phyloP scores from a whole-genome alignment of 2,888 invertebrate species.

The Selenia dentaria region DNA sequence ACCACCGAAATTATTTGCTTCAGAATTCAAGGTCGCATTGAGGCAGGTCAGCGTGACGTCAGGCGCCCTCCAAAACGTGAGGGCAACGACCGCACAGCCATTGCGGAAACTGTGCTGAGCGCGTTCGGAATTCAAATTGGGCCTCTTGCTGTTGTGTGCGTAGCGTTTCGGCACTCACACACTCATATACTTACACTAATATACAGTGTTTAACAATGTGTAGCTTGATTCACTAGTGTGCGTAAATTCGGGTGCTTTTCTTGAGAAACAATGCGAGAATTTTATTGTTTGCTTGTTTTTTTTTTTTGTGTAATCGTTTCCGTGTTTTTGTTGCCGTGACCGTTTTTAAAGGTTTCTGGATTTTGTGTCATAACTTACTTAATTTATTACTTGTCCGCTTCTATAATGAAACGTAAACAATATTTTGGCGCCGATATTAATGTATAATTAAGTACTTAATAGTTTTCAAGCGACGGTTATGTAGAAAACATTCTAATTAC shows the following conservation, averaged over 20 bases:
- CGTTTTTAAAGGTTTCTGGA: constrained; percentile 11
- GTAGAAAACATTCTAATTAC: no score
- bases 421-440: neutral
- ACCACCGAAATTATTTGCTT: constrained; percentile 46
- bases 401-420: neutral
- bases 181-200: constrained; percentile 2
- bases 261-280: constrained; percentile 26
- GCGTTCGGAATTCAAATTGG: constrained; percentile 82
- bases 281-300: constrained; percentile 33
- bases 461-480: no score
- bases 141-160: constrained; percentile 66
- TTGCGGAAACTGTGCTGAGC: constrained; percentile 79
- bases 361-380: constrained; percentile 5
- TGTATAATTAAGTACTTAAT: no score
- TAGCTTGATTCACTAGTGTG: constrained; percentile 44
- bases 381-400: neutral
- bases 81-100: constrained; percentile 75
- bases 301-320: constrained; percentile 21
- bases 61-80: constrained; percentile 79
- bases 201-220: constrained; percentile 21
- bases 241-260: constrained; percentile 37
- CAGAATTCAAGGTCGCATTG: constrained; percentile 72
- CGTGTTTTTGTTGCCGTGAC: constrained; percentile 26
- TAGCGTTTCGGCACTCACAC: constrained; percentile 39
- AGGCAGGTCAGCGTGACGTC: constrained; percentile 82